phyloP scores from a whole-genome alignment of 2,797 vertebrate species.

The Hypotaenidia okinawae region DNA sequence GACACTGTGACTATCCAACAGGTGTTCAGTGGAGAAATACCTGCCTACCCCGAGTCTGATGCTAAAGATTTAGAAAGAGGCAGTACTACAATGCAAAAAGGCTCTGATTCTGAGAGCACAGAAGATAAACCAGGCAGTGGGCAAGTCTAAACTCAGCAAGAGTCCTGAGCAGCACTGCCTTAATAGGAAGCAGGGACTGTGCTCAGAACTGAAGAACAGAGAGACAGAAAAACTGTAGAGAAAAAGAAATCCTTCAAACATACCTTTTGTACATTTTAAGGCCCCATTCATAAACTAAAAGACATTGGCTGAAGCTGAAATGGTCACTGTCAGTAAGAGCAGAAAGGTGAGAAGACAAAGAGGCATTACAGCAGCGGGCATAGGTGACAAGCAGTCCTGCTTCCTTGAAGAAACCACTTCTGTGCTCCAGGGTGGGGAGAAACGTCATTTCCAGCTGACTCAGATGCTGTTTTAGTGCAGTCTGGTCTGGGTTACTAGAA shows the following conservation, averaged over 20 bases:
- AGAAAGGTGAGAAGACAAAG: conserved; percentile 37
- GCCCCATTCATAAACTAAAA: conserved; percentile 62
- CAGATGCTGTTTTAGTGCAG: conserved; percentile 39
- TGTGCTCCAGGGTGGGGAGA: not conserved
- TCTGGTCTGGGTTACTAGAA: not conserved
- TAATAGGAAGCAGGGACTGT: not conserved
- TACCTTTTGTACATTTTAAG: conserved; percentile 51
- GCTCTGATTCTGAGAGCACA: not conserved
- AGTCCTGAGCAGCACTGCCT: not conserved
- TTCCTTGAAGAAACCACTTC: conserved; percentile 25
- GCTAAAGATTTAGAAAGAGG: not conserved
- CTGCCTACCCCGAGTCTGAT: not conserved
- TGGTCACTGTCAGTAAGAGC: not conserved
- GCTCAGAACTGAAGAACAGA: not conserved
- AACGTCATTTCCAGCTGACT: not conserved
- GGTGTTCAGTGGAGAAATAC: not conserved
- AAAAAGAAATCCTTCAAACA: not conserved
- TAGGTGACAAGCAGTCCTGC: not conserved
- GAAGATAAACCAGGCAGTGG: not conserved
- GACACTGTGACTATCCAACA: not conserved
- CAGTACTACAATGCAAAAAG: not conserved
- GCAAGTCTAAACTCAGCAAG: not conserved
- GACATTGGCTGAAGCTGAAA: conserved; percentile 48
- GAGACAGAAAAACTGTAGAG: not conserved
- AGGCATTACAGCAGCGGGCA: not conserved